A percentile compares a stretch with the other conserved stretches of the same genome.
phyloP scores from a whole-genome alignment of 2,888 invertebrate species.

The Drosophila infuscata region DNA sequence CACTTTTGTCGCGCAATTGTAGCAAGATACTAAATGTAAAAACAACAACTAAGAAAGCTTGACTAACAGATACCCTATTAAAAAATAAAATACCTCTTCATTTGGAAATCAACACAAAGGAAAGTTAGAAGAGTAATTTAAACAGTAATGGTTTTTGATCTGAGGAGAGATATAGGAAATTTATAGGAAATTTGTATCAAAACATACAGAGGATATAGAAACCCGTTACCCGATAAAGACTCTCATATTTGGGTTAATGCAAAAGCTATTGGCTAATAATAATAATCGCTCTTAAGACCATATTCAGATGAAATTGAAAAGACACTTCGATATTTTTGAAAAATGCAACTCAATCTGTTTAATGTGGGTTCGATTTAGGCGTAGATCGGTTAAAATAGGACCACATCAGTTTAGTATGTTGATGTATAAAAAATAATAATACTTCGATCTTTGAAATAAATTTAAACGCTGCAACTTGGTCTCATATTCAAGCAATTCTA shows the following conservation, averaged over 20 bases:
- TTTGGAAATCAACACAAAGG: fast-evolving
- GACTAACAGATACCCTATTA: slow-evolving; percentile 1
- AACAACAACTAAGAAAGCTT: background rate
- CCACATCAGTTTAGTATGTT: too few relatives aligned
- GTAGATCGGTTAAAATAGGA: background rate
- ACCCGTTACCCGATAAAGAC: background rate
- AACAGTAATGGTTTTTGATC: background rate
- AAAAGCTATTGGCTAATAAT: fast-evolving
- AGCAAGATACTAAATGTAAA: slow-evolving; percentile 1
- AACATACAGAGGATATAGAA: background rate
- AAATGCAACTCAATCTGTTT: background rate
- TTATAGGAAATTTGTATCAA: background rate
- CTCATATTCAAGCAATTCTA: background rate
- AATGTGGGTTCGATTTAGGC: fast-evolving
- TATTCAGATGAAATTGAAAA: fast-evolving
- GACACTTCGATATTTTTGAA: background rate
- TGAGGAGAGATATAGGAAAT: background rate
- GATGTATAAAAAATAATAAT: background rate
- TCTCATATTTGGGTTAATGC: background rate
- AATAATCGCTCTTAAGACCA: background rate
- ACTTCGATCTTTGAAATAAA: background rate
- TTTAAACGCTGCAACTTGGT: background rate
- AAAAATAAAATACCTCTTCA: too few relatives aligned
- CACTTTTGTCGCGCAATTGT: slow-evolving; percentile 70
- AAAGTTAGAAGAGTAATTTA: background rate